Base-by-base conservation (phyloP, 2,113 vertebrate species). In the Electrona antarctica region DNA sequence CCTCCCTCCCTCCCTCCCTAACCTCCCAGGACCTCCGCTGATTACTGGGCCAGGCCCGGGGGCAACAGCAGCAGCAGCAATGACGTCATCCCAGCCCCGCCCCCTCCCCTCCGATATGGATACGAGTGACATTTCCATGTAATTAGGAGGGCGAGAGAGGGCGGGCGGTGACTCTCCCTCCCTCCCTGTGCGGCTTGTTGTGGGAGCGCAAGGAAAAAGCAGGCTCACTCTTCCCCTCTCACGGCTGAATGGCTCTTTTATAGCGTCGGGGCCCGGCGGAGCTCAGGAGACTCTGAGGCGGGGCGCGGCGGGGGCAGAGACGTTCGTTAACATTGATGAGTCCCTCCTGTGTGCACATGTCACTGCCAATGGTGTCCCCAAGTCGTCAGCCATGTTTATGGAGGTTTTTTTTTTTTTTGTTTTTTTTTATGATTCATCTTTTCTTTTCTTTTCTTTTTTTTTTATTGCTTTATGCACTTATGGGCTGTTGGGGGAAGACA, bases 111-210 rank as follows among this genome's bases (percentile, higher is more conserved):
- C 80, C 83, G 85, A 92, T 86, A 87, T 14, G 75, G 85, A 86
- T 83, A 87, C 85, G 59, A 80, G 77, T 90, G 85, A 87, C 86
- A 85, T 88, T 92, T 89, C 77, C 80, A 86, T 73, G 80, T 87
- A 92, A 88, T 86, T 85, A 80, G 87, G 82, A 86, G 77, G 69
- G 33, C 33, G 33, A 41, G 33, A 41, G 33, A 41, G 33, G 33
- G 33, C 33, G 73, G 21, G 21, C 21, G 21, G 21, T 21, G 21
- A 21, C 21, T 21, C 21, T 21, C 21, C 21, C 21, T 21, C 21
- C 86, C 89, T 87, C 89, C 89, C 85, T 82, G 79, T 75, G 87
- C 79, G 77, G 78, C 82, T 84, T 74, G 66, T 21, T 21, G 21
- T 21, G 78, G 76, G 33, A 41, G 33, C 33, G 33, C 21, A 77